Conservation (phyloP, 1,140 invertebrate species). For the Drosophila mayri region DNA sequence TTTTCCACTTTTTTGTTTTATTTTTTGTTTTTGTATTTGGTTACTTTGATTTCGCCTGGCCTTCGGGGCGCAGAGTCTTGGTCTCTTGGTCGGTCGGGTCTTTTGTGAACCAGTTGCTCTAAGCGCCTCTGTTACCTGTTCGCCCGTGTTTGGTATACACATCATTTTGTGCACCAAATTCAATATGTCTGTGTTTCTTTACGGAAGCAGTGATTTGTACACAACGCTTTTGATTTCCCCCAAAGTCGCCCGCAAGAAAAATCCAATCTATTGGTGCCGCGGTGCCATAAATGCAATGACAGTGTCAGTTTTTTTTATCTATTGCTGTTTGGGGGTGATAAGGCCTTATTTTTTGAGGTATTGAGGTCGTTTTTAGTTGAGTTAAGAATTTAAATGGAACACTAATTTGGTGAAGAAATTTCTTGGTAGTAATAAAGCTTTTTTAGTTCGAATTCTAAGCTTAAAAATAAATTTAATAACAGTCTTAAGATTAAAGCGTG, state of each 20-base stretch:
- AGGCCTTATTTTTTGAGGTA: constrained; percentile 17
- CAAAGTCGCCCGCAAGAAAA: constrained; percentile 15
- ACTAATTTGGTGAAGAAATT: neutral
- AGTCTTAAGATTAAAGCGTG: neutral
- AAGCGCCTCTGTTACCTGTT: constrained; percentile 68
- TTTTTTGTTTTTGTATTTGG: constrained; percentile 43
- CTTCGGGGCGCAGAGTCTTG: constrained; percentile 49
- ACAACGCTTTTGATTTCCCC: constrained; percentile 49
- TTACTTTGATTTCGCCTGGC: constrained; percentile 61
- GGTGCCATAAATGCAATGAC: constrained; percentile 21
- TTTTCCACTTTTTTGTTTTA: constrained; percentile 14
- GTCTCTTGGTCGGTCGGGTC: constrained; percentile 26
- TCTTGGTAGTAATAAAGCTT: neutral
- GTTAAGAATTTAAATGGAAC: neutral
- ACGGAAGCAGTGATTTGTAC: constrained; percentile 66
- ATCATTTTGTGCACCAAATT: constrained; percentile 49
- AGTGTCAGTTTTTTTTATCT: constrained; percentile 20
- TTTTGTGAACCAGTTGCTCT: constrained; percentile 59
- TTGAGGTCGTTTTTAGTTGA: constrained; percentile 21
- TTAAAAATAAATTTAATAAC: neutral
- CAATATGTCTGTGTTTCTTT: constrained; percentile 39
- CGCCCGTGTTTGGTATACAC: constrained; percentile 57
- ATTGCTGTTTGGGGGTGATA: constrained; percentile 8
- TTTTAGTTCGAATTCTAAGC: neutral
- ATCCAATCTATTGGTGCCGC: constrained; percentile 13